Evolutionary conservation across 1,140 invertebrate species (phyloP), one percentile per base, ranked within the genome.

Genomic region (Charaxes varanes): DNA sequence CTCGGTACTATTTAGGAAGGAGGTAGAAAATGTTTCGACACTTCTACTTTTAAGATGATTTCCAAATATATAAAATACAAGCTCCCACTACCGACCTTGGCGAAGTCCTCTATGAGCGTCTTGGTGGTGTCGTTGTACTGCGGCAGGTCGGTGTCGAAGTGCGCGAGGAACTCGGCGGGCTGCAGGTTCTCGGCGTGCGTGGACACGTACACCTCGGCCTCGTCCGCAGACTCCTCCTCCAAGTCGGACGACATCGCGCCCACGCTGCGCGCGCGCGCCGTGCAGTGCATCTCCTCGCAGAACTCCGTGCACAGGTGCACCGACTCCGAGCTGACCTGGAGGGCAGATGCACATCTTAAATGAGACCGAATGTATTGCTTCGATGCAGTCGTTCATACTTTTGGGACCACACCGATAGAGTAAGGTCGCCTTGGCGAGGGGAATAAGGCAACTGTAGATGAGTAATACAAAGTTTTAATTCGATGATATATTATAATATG

Each of bases 251-350:
- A 72, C 27, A 68, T 49, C 4, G 71, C 70, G 23, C 74, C 71
- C 6, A 71, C 74, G 37, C 59, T 71, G 2, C 77, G 54, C 2
- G 74, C 69, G 32, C 71, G 84, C 2, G 74, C 77, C 17, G 57
- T 66, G 40, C 77, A 88, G 41, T 82, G 86, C 60, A 82, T 63
- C 22, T 86, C 85, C 12, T 76, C 66, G 48, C 85, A 86, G 23
- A 59, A 70, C 45, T 86, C 84, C 6, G 73, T 74, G 36, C 78
- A 78, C n/a, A 66, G 47, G 37, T 78, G 78, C 2, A 73, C 55
- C 0, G 54, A 24, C 17, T 67, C 64, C 0, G 62, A 60, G 27
- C 55, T 62, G 15, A 74, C 68, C 60, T 65, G 47, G 5, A 26
- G 8, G 4, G 2, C 5, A 10, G n/a, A 14, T 31, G n/a, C n/a